Percentiles rank a stretch among this genome's conserved stretches.
These are phyloP conservation scores for Menura novaehollandiae DNA, from an alignment of 2,113 vertebrate genomes.

Conservation along the genomic window DNA sequence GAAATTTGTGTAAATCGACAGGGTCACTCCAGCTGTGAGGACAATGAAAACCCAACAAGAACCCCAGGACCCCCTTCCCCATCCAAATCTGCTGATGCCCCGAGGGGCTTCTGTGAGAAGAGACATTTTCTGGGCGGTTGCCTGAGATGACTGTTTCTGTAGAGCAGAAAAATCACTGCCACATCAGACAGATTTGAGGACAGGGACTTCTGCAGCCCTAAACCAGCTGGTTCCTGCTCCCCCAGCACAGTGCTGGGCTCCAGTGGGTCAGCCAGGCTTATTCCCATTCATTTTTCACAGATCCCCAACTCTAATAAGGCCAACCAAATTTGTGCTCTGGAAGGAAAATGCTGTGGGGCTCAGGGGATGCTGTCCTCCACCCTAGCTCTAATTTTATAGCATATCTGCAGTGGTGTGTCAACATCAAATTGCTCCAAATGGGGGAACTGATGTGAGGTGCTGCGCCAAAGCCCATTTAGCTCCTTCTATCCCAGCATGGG, in stretches of 20 bases:
- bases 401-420: neutral
- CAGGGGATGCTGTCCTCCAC: neutral
- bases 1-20: neutral
- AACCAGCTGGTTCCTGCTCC: neutral
- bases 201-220: neutral
- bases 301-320: neutral
- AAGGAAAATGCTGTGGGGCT: neutral
- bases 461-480: neutral
- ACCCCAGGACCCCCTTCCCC: neutral
- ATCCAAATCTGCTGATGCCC: neutral
- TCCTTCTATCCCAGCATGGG: neutral
- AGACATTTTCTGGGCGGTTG: neutral
- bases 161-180: neutral
- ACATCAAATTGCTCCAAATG: neutral
- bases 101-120: neutral
- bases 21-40: slow-evolving; percentile 19
- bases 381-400: neutral
- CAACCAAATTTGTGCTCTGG: neutral
- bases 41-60: neutral
- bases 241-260: neutral
- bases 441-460: neutral
- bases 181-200: neutral
- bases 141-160: neutral
- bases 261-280: neutral
- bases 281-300: neutral